Evolutionary conservation across 2,113 vertebrate genomes (phyloP).

Genomic region (Leuciscus idus): DNA sequence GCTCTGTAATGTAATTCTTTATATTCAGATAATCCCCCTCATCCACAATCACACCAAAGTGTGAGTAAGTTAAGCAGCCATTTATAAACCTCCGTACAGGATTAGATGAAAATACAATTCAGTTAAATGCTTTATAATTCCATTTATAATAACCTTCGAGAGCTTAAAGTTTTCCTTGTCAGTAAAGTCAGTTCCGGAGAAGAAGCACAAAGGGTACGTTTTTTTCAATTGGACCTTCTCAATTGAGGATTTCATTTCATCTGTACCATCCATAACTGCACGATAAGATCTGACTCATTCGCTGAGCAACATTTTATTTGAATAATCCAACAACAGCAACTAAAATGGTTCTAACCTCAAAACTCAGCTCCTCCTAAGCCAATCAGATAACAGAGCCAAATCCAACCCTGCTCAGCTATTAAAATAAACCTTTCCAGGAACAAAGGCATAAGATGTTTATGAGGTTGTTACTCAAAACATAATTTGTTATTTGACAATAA

Average conservation of each 20-base stretch:
- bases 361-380: constrained; percentile 25
- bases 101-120: not conserved
- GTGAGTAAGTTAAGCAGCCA: not conserved
- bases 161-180: not conserved
- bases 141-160: not conserved
- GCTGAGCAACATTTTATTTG: constrained; percentile 33
- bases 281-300: constrained; percentile 43
- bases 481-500: not conserved
- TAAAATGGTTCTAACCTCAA: constrained; percentile 32
- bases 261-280: constrained; percentile 2
- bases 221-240: not conserved
- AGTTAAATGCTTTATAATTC: not conserved
- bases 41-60: too few relatives aligned
- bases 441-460: not conserved
- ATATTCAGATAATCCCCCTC: too few relatives aligned
- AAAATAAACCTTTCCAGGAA: constrained; percentile 12
- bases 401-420: not conserved
- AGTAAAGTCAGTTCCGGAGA: not conserved
- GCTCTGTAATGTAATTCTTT: too few relatives aligned
- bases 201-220: not conserved
- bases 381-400: constrained; percentile 43
- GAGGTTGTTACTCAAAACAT: not conserved
- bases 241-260: not conserved
- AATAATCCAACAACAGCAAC: constrained; percentile 45
- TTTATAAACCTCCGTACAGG: not conserved